Evolutionary conservation across 2,113 vertebrate species (phyloP).

Genomic region (Naja naja): DNA sequence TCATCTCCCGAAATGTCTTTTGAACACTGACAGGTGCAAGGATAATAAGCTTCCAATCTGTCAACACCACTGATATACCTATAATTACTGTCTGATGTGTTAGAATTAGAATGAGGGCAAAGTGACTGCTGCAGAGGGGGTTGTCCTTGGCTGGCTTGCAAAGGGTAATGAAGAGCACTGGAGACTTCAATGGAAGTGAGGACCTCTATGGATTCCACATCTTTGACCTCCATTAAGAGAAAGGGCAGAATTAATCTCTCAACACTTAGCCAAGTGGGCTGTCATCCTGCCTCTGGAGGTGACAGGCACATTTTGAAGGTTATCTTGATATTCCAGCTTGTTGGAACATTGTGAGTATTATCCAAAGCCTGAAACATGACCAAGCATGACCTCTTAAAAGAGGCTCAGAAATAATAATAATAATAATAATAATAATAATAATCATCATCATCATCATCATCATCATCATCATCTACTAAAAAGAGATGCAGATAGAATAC

Average conservation of each 20-base stretch:
- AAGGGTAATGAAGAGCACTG: constrained; percentile 11
- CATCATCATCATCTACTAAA: neutral
- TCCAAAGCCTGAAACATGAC: neutral
- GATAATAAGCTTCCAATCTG: constrained; percentile 57
- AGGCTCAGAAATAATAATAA: neutral
- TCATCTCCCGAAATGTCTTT: constrained; percentile 16
- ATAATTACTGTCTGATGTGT: constrained; percentile 75
- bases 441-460: no score
- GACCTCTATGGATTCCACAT: neutral
- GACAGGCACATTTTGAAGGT: neutral
- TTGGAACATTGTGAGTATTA: neutral
- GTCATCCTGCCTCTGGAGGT: neutral
- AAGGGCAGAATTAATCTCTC: neutral
- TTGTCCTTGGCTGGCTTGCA: constrained; percentile 38
- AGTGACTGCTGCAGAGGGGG: constrained; percentile 51
- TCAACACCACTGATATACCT: constrained; percentile 62
- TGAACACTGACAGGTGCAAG: constrained; percentile 62
- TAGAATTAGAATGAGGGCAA: constrained; percentile 64
- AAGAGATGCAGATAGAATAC: neutral
- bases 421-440: neutral
- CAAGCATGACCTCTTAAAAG: neutral
- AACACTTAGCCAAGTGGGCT: neutral
- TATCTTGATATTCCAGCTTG: neutral
- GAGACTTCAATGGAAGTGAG: neutral
- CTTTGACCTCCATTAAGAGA: neutral